Evolutionary conservation across 2,888 invertebrate genomes (phyloP).

Genomic region (Leptogaster cylindrica): DNA sequence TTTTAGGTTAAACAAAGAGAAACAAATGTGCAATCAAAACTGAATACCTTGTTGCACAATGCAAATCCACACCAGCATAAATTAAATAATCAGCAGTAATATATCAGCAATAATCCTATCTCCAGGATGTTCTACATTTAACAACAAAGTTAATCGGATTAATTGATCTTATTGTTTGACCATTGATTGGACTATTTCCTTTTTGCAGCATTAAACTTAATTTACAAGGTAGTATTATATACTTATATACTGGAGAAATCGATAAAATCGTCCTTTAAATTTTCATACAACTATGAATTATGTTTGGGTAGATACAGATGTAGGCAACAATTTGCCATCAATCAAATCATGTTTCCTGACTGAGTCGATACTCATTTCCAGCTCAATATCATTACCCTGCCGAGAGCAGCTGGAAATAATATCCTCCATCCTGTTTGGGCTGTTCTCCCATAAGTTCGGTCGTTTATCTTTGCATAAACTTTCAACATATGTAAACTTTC

Average conservation of each 20-base stretch:
- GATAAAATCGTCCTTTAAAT: conserved; percentile 8
- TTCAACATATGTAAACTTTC: conserved; percentile 12
- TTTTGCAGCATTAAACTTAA: no score
- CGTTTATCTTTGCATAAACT: conserved; percentile 16
- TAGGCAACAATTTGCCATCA: conserved; percentile 15
- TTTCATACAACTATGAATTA: conserved; percentile 7
- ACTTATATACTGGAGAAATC: conserved; percentile 7
- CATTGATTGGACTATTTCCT: no score
- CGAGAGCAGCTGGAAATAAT: conserved; percentile 2
- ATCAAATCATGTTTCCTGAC: conserved; percentile 7
- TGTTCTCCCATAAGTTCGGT: conserved; percentile 11
- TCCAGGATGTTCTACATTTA: no score
- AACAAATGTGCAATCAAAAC: no score
- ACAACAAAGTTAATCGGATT: no score
- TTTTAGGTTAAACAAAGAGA: no score
- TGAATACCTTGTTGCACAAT: no score
- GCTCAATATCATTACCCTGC: conserved; percentile 6
- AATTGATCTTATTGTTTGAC: no score
- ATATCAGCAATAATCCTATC: no score
- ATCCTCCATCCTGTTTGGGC: not conserved
- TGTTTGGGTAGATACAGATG: not conserved
- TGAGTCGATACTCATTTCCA: conserved; percentile 9
- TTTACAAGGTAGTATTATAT: no score
- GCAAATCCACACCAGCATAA: no score
- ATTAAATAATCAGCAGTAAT: no score